phyloP scores from a whole-genome alignment of 2,888 invertebrate species.

The Eulithis testata region DNA sequence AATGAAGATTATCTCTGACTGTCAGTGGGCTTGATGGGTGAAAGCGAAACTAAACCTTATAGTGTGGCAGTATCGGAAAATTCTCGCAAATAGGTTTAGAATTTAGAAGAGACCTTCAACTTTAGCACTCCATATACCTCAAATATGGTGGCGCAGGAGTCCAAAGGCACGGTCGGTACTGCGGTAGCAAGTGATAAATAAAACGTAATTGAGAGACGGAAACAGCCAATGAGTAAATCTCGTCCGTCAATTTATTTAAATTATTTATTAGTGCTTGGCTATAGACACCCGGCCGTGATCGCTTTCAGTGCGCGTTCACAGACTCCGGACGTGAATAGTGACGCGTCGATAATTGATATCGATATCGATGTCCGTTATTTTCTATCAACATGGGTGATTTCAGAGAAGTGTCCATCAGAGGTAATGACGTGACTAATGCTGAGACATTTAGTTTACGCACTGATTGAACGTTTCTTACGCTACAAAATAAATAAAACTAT shows the following conservation, averaged over 20 bases:
- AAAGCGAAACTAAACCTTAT: not conserved
- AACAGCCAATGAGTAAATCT: slow-evolving; percentile 85
- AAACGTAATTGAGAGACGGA: slow-evolving; percentile 84
- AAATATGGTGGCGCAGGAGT: slow-evolving; percentile 52
- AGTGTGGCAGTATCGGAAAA: slow-evolving; percentile 14
- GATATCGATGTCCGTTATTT: slow-evolving; percentile 45
- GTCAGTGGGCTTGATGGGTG: no score
- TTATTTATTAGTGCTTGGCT: slow-evolving; percentile 84
- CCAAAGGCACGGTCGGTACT: slow-evolving; percentile 56
- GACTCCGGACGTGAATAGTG: slow-evolving; percentile 73
- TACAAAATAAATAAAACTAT: not conserved
- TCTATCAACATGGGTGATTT: slow-evolving; percentile 16
- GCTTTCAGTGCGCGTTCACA: slow-evolving; percentile 76
- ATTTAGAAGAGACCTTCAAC: slow-evolving; percentile 33
- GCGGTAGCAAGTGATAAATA: slow-evolving; percentile 83
- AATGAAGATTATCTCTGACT: no score
- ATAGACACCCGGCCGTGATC: slow-evolving; percentile 82
- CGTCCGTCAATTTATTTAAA: slow-evolving; percentile 85
- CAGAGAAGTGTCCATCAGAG: slow-evolving; percentile 6
- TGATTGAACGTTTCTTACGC: slow-evolving; percentile 3
- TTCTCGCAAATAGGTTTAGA: slow-evolving; percentile 31
- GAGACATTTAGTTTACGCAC: slow-evolving; percentile 7
- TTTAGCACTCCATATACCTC: slow-evolving; percentile 48
- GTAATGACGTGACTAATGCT: not conserved
- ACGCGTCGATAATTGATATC: slow-evolving; percentile 52